phyloP scores from a whole-genome alignment of 2,797 vertebrate genomes.

The Coregonus ussuriensis region DNA sequence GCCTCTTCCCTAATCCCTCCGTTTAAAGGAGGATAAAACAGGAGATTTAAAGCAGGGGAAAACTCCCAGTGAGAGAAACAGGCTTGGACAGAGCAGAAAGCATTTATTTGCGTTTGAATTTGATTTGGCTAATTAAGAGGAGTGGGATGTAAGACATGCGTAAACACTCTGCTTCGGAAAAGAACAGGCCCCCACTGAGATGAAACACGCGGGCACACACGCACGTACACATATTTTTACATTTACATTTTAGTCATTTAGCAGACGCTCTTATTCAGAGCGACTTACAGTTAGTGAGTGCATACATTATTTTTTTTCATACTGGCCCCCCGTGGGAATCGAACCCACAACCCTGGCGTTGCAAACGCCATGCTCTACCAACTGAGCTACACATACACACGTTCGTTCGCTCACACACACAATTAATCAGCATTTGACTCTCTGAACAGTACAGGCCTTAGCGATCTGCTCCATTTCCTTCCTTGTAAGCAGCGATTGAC shows the following conservation, averaged over 20 bases:
- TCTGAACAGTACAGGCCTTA: constrained; percentile 47
- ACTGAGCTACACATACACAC: too few species aligned
- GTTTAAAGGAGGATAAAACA: constrained; percentile 47
- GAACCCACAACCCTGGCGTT: too few species aligned
- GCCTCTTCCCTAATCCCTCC: constrained; percentile 55
- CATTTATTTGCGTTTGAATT: constrained; percentile 62
- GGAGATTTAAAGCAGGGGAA: constrained; percentile 66
- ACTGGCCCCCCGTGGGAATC: too few species aligned
- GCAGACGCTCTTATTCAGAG: too few species aligned
- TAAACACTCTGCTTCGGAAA: constrained; percentile 53
- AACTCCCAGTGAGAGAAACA: constrained; percentile 39
- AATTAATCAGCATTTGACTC: constrained; percentile 68
- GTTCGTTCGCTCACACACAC: constrained; percentile 15
- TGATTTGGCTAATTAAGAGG: constrained; percentile 69
- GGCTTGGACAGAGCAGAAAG: constrained; percentile 56
- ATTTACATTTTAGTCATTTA: too few species aligned
- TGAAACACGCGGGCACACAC: constrained; percentile 52
- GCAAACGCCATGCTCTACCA: too few species aligned
- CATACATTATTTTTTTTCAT: too few species aligned
- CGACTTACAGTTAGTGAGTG: too few species aligned
- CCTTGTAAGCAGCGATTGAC: constrained; percentile 57
- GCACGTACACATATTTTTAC: too few species aligned
- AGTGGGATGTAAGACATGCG: constrained; percentile 57
- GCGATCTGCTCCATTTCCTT: constrained; percentile 51
- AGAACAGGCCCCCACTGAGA: constrained; percentile 59